Conservation (phyloP, 2,888 invertebrate genomes). For the Nasonia oneida region DNA sequence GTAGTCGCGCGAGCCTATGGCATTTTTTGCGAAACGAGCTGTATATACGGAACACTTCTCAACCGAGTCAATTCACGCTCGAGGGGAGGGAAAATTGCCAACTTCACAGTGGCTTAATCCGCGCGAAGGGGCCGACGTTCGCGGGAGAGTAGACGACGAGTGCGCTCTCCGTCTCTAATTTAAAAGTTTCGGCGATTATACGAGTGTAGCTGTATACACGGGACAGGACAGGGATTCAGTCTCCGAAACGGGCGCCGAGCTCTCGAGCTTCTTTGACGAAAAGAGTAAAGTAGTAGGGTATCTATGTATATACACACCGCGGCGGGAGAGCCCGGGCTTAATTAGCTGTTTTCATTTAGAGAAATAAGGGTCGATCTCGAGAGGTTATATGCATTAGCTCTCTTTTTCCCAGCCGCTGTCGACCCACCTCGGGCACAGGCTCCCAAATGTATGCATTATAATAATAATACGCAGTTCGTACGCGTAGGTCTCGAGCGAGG, state of each 20-base stretch:
- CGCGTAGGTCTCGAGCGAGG: neutral
- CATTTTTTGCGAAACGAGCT: too few relatives aligned
- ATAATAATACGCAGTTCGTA: neutral
- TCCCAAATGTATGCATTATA: too few relatives aligned
- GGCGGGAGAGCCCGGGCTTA: slow-evolving; percentile 17
- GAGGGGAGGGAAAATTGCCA: slow-evolving; percentile 63
- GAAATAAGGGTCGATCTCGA: slow-evolving; percentile 20
- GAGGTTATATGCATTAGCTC: neutral
- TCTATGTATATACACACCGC: neutral
- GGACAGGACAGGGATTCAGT: neutral
- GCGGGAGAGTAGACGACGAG: neutral
- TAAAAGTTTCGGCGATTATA: slow-evolving; percentile 51
- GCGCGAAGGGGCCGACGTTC: slow-evolving; percentile 5
- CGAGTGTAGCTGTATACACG: neutral
- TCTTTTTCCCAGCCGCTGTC: neutral
- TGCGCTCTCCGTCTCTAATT: slow-evolving; percentile 15
- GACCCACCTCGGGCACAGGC: neutral
- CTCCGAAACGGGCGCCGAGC: slow-evolving; percentile 1
- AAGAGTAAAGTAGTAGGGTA: neutral
- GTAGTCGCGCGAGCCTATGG: neutral
- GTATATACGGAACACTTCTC: neutral
- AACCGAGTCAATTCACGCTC: slow-evolving; percentile 59
- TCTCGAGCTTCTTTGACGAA: slow-evolving; percentile 38
- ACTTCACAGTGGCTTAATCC: slow-evolving; percentile 52
- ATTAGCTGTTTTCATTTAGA: slow-evolving; percentile 42